A percentile compares a stretch with the other conserved stretches of the same genome.
These are phyloP conservation scores for Rhinolophus ferrumequinum DNA, from an alignment of 2,113 vertebrate genomes.

Conservation along the genomic window DNA sequence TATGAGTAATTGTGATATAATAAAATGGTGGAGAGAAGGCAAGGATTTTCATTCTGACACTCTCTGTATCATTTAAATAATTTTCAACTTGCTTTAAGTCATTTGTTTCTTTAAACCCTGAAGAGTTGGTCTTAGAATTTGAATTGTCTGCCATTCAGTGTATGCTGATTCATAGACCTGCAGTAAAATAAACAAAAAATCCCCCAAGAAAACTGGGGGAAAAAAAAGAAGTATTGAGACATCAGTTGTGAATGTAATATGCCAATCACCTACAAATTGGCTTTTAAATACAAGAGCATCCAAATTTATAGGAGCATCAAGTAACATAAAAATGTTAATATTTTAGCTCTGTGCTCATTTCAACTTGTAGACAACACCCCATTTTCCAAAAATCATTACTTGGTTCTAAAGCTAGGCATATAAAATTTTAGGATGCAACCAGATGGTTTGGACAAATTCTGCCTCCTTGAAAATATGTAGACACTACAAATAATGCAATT, in stretches of 20 bases:
- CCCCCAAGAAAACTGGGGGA: no score
- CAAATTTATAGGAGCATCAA: neutral
- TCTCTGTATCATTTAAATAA: conserved; percentile 16
- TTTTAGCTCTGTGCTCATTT: conserved; percentile 52
- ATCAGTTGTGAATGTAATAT: conserved; percentile 20
- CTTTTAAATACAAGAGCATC: conserved; percentile 50
- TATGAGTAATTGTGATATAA: neutral
- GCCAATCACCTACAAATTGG: neutral
- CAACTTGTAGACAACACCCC: neutral
- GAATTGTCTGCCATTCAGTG: neutral
- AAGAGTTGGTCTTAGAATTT: conserved; percentile 18
- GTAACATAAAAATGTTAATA: conserved; percentile 37
- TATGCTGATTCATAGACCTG: conserved; percentile 40
- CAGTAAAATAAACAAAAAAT: neutral
- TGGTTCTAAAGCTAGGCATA: neutral
- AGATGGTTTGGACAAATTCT: neutral
- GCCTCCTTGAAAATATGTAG: neutral
- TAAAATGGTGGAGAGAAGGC: neutral
- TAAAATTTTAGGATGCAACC: neutral
- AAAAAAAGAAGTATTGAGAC: neutral
- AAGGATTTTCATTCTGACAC: neutral
- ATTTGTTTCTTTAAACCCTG: conserved; percentile 31
- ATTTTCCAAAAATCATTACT: neutral
- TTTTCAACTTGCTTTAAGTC: conserved; percentile 18
- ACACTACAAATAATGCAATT: neutral